These are phyloP conservation scores for Anhinga rufa DNA, from an alignment of 2,113 vertebrate species.

Conservation along the genomic window DNA sequence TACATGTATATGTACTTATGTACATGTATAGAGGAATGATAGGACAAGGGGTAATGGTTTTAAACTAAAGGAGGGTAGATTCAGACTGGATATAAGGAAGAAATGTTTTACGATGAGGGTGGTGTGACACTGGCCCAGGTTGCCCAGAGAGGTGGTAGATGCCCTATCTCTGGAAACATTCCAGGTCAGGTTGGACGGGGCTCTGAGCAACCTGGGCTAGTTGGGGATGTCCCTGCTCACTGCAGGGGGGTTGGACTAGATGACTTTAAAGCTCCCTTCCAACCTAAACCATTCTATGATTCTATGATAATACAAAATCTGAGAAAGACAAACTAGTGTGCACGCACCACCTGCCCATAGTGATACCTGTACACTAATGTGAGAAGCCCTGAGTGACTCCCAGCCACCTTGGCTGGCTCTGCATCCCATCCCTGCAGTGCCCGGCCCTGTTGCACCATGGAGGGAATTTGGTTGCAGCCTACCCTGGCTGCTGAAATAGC, in stretches of 20 bases:
- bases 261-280: neutral
- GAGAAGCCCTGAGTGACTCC: fast-evolving
- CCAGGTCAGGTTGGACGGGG: neutral
- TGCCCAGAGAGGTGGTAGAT: neutral
- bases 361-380: fast-evolving
- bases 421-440: neutral
- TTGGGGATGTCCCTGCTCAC: neutral
- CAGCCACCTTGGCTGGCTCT: neutral
- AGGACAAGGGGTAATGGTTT: neutral
- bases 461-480: neutral
- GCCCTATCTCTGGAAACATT: neutral
- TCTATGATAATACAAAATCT: neutral
- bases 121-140: neutral
- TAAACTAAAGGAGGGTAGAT: neutral
- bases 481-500: neutral
- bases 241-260: neutral
- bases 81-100: neutral
- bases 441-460: fast-evolving
- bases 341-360: too few species aligned
- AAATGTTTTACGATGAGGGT: neutral
- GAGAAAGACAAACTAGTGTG: neutral
- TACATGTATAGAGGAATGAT: neutral
- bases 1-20: neutral
- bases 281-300: neutral
- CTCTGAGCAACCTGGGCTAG: neutral